A percentile compares a stretch with the other conserved stretches of the same genome.
phyloP scores from a whole-genome alignment of 2,888 invertebrate species.

The Meiosimyza platycephala region DNA sequence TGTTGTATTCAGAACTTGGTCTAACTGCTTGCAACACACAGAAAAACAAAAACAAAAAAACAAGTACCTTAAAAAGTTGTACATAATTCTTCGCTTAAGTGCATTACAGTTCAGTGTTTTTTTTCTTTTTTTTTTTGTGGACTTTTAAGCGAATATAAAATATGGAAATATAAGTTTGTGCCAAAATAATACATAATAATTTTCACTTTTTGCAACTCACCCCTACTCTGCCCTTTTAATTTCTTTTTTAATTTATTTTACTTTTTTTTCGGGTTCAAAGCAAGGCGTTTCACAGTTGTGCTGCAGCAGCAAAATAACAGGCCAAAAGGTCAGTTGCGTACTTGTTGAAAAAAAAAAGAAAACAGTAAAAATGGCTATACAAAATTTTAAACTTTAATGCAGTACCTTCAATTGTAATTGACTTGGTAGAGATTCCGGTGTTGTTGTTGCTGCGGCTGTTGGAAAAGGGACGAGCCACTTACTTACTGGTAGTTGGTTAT shows the following conservation, averaged over 20 bases:
- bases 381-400: background rate
- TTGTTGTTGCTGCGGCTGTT: background rate
- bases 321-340: conserved; percentile 15
- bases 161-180: conserved; percentile 4
- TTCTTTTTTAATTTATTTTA: too few relatives aligned
- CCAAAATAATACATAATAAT: conserved; percentile 25
- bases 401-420: conserved; percentile 8
- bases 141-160: background rate
- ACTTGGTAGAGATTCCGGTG: too few relatives aligned
- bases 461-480: background rate
- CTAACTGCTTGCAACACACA: too few relatives aligned
- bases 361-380: background rate
- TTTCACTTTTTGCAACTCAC: background rate
- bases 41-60: too few relatives aligned
- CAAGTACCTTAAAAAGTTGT: background rate
- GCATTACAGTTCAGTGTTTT: background rate
- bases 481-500: too few relatives aligned
- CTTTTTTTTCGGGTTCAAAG: too few relatives aligned
- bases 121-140: background rate
- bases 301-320: background rate
- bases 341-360: background rate
- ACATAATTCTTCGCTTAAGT: background rate
- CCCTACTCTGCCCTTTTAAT: too few relatives aligned
- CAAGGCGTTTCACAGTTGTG: too few relatives aligned
- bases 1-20: too few relatives aligned